These are phyloP conservation scores for Acinonyx jubatus DNA, from an alignment of 2,113 vertebrate genomes.

Conservation along the genomic window DNA sequence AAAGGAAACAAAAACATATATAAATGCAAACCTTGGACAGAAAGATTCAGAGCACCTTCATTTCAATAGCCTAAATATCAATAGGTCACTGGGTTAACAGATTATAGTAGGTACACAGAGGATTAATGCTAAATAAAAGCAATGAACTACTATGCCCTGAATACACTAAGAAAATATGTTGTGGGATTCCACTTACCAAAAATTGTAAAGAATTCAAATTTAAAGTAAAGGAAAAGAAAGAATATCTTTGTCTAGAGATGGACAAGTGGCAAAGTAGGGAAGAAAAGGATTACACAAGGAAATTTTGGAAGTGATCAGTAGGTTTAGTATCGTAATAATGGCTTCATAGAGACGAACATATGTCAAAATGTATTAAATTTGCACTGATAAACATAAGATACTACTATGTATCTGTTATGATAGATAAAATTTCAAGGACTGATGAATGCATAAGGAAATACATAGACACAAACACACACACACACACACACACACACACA, in stretches of 20 bases:
- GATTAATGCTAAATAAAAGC: background rate
- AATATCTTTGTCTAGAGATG: too few species aligned
- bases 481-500: background rate
- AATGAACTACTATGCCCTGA: background rate
- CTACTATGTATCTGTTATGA: background rate
- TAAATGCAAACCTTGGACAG: background rate
- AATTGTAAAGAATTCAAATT: background rate
- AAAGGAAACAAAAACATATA: background rate
- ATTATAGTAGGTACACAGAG: background rate
- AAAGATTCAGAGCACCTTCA: background rate
- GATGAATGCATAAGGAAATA: background rate
- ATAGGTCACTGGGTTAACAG: background rate
- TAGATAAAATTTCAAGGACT: background rate
- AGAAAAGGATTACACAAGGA: background rate
- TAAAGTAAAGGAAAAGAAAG: too few species aligned
- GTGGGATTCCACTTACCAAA: background rate
- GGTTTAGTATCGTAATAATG: background rate
- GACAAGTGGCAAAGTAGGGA: background rate
- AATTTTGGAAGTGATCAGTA: background rate
- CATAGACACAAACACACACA: too few species aligned
- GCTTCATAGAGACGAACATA: background rate
- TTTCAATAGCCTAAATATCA: background rate
- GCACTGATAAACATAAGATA: background rate
- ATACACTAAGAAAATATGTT: too few species aligned
- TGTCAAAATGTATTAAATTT: background rate